These are phyloP conservation scores for Forficula auricularia DNA, from an alignment of 1,140 invertebrate genomes.

Conservation along the genomic window DNA sequence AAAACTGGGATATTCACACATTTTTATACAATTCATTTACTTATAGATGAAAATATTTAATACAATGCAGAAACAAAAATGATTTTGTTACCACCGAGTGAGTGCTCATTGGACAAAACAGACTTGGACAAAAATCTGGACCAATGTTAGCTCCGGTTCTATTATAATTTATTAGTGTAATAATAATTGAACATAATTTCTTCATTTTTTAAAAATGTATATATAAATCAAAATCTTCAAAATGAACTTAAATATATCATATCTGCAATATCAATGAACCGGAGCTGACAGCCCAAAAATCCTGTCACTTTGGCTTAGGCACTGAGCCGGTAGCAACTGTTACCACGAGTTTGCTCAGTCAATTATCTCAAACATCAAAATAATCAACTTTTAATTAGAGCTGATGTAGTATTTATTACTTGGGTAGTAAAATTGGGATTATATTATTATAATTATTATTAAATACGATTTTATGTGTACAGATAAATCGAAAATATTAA, in stretches of 20 bases:
- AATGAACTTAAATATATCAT: constrained; percentile 8
- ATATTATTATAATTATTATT: constrained; percentile 30
- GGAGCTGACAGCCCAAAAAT: constrained; percentile 27
- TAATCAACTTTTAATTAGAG: constrained; percentile 23
- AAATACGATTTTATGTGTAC: constrained; percentile 34
- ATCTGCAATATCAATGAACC: constrained; percentile 11
- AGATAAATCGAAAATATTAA: constrained; percentile 17
- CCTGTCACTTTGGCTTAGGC: constrained; percentile 33
- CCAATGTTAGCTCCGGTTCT: too few relatives aligned
- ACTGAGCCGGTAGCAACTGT: constrained; percentile 23
- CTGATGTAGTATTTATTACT: constrained; percentile 36
- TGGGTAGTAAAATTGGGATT: constrained; percentile 34
- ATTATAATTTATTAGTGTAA: too few relatives aligned
- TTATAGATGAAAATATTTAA: too few relatives aligned
- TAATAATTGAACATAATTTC: too few relatives aligned
- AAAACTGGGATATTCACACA: too few relatives aligned
- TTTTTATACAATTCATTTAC: too few relatives aligned
- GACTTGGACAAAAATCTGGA: too few relatives aligned
- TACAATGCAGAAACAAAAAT: too few relatives aligned
- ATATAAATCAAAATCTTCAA: constrained; percentile 5
- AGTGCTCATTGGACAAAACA: too few relatives aligned
- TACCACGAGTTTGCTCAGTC: constrained; percentile 21
- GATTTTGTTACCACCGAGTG: too few relatives aligned
- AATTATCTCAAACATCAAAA: constrained; percentile 27
- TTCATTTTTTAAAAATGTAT: background rate